Base-by-base conservation (phyloP, 1,140 invertebrate genomes). In the Halesus radiatus region DNA sequence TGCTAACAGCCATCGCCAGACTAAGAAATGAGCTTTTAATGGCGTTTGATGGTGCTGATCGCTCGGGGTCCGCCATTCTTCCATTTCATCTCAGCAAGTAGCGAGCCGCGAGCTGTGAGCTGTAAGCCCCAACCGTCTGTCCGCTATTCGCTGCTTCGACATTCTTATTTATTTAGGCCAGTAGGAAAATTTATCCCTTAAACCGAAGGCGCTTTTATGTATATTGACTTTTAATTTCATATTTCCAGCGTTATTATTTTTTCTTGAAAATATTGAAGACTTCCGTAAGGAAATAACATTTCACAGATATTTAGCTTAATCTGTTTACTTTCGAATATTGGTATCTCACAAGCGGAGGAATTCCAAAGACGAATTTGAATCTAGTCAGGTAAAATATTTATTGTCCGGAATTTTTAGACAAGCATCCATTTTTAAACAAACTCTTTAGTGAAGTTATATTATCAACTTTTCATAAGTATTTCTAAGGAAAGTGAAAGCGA, bases 21-120 rank as follows among this genome's bases (percentile, higher is more conserved):
- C 81, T 83, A 80, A 83, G 81, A 80, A 80, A 83, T 80, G 81
- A 80, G 81, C 78, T 83, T 83, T 83, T 83, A 83, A 83, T 83
- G 81, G 81, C 81, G 78, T 82, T 80, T 82, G 81, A 82, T 81
- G 80, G 77, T 54, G 72, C 77, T 81, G 80, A 81, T 82, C 81
- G 81, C 62, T 80, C 60, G 29, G 54, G 66, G 74, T 77, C 62
- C 76, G 81, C 78, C 79, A 79, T 80, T 82, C 78, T 82, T 77
- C 64, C 75, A 75, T 78, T 79, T 37, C 62, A 45, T 45, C 37
- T 45, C 7, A 7, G 37, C 10, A 10, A 45, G 37, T 3, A 8
- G 1, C 37, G 37, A 45, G 37, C 32, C 32, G 32, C 32, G 32
- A 37, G 32, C 32, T 5, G 2, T 5, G 26, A 29, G 26, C 26